Percentiles rank a stretch among this genome's conserved stretches.
Evolutionary conservation across 2,888 invertebrate species (phyloP).

Genomic region (Syrista parreyssii): DNA sequence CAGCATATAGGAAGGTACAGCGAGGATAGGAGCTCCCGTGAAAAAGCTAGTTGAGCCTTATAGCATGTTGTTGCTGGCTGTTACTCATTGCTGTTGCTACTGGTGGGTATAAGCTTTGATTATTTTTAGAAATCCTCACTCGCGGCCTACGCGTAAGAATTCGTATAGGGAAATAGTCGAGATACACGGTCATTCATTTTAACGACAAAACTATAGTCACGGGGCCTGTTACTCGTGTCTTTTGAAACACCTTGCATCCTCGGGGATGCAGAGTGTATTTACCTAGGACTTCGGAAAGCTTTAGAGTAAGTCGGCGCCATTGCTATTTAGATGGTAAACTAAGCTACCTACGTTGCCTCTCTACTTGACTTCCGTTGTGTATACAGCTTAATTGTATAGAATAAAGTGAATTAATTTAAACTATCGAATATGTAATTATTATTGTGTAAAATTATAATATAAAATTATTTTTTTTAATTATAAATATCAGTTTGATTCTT

Average conservation of each 20-base stretch:
- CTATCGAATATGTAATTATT: too few relatives aligned
- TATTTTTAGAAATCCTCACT: not conserved
- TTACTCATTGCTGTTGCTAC: not conserved
- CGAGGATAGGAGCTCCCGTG: not conserved
- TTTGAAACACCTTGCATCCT: not conserved
- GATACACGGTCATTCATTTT: not conserved
- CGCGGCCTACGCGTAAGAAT: not conserved
- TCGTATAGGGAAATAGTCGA: not conserved
- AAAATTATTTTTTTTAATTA: not conserved
- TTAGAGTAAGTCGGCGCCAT: not conserved
- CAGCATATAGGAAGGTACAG: not conserved
- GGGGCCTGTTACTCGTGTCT: not conserved
- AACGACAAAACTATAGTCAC: not conserved
- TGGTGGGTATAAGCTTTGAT: not conserved
- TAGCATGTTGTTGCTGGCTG: not conserved
- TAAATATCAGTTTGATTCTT: not conserved
- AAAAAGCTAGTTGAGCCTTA: not conserved
- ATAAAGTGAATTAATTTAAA: too few relatives aligned
- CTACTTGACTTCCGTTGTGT: not conserved
- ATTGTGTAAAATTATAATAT: not conserved
- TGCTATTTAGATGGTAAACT: not conserved
- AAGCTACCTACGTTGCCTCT: not conserved
- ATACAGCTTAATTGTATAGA: not conserved
- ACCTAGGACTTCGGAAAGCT: not conserved
- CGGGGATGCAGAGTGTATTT: not conserved